Percentiles rank a stretch among this genome's conserved stretches.
These are phyloP conservation scores for Drosophila funebris DNA, from an alignment of 1,140 invertebrate genomes.

Conservation along the genomic window DNA sequence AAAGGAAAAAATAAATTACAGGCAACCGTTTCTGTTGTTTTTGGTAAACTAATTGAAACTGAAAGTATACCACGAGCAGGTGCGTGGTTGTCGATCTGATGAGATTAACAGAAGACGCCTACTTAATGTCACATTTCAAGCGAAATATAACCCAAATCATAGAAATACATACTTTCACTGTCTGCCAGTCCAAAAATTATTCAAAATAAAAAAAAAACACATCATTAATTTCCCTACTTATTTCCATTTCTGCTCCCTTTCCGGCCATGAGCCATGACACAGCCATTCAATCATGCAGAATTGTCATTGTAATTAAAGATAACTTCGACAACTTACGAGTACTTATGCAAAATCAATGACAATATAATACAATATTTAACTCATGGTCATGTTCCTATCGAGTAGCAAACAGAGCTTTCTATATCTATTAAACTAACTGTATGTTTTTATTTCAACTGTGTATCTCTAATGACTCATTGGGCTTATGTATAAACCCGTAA, in stretches of 20 bases:
- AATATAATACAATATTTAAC: slow-evolving; percentile 26
- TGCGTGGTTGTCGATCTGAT: slow-evolving; percentile 22
- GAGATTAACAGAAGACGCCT: slow-evolving; percentile 27
- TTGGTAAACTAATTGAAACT: slow-evolving; percentile 41
- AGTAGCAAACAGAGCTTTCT: slow-evolving; percentile 1
- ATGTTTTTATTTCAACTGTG: background rate
- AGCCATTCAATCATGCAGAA: slow-evolving; percentile 7
- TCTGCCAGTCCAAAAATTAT: background rate
- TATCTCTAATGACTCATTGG: slow-evolving; percentile 1
- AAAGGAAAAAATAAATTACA: background rate
- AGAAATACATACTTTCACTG: slow-evolving; percentile 18
- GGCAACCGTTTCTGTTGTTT: background rate
- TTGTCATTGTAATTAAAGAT: slow-evolving; percentile 15
- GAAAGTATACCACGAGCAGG: slow-evolving; percentile 48
- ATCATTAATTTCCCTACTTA: background rate
- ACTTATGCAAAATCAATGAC: slow-evolving; percentile 1
- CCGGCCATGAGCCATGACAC: background rate
- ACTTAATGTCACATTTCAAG: slow-evolving; percentile 66
- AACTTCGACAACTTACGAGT: background rate
- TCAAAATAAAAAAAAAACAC: background rate
- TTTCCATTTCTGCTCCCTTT: background rate
- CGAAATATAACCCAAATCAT: slow-evolving; percentile 51
- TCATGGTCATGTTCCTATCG: slow-evolving; percentile 17
- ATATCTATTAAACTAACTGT: slow-evolving; percentile 18
- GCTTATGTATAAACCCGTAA: background rate